Base-by-base conservation (phyloP, 2,113 vertebrate species). In the Mungos mungo region DNA sequence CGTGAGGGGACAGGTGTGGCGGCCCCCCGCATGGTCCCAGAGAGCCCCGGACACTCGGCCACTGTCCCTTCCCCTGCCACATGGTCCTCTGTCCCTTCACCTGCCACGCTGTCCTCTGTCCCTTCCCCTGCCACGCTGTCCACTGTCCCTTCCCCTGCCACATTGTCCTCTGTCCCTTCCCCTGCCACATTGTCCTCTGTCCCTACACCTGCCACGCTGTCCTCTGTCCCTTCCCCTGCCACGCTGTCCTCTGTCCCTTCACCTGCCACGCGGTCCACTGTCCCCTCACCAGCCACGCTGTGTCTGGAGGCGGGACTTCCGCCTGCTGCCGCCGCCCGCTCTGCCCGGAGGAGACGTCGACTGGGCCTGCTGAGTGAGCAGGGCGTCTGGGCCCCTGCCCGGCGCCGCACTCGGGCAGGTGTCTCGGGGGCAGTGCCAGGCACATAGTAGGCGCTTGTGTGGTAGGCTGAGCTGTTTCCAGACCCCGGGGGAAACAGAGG, bases 401-500 rank as follows among this genome's bases (percentile, higher is more conserved):
- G 47, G 89, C 33, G 27, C 33, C 14, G 16, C 5, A 25, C 25
- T 5, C 1, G 2, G 52, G 47, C 31, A 76, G 57, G 63, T 31
- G 54, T 82, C 80, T 66, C 69, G 41, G 88, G n/a, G 50, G 31
- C 35, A 35, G n/a, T 2, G 12, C 23, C 7, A 29, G 15, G 81
- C 85, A 79, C 38, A 35, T 0, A 85, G 85, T 18, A 79, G 86
- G 50, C n/a, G 5, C 63, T n/a, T 3, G 47, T 60, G 52, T 33
- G 10, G 29, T 23, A 33, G n/a, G 45, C 29, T 50, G 50, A 81
- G 57, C 69, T 45, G 52, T 66, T 2, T 5, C 52, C 52, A 52
- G 66, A 45, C 47, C 47, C 2, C 25, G 18, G 66, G 54, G 83
- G 60, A 96, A 96, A 89, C 68, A 47, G 88, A 94, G 96, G 85